Conservation (phyloP, 2,113 vertebrate species). For the Aptenodytes forsteri region DNA sequence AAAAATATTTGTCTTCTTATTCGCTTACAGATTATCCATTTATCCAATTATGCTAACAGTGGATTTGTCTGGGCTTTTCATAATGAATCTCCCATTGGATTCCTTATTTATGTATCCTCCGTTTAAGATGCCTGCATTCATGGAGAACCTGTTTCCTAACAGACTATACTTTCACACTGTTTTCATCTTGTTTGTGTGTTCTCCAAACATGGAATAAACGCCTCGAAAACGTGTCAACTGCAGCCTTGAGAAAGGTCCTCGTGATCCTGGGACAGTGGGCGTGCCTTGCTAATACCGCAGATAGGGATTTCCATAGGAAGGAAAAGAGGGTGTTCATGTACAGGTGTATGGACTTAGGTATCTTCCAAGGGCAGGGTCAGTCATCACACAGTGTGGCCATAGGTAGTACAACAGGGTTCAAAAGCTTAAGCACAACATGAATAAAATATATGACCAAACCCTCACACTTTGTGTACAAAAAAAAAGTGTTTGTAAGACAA, state of each 20-base stretch:
- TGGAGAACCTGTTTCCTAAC: background rate
- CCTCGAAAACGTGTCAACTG: background rate
- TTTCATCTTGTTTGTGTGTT: background rate
- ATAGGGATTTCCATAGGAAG: background rate
- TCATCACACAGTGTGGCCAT: no score
- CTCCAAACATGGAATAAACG: background rate
- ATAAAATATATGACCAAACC: background rate
- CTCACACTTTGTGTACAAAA: background rate
- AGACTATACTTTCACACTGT: background rate
- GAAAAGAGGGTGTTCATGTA: background rate
- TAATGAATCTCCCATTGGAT: accelerated
- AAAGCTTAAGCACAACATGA: background rate
- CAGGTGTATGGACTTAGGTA: background rate
- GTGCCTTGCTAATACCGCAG: background rate
- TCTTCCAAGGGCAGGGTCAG: background rate
- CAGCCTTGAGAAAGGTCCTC: background rate
- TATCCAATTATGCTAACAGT: background rate
- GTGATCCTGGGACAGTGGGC: background rate
- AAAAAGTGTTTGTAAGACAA: background rate
- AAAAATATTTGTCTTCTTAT: background rate
- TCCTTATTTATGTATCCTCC: background rate
- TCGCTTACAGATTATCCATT: background rate
- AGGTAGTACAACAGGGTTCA: background rate
- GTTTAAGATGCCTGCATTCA: background rate
- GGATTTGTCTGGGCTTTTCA: background rate